Conservation (phyloP, 2,888 invertebrate genomes). For the Lithosia quadra region DNA sequence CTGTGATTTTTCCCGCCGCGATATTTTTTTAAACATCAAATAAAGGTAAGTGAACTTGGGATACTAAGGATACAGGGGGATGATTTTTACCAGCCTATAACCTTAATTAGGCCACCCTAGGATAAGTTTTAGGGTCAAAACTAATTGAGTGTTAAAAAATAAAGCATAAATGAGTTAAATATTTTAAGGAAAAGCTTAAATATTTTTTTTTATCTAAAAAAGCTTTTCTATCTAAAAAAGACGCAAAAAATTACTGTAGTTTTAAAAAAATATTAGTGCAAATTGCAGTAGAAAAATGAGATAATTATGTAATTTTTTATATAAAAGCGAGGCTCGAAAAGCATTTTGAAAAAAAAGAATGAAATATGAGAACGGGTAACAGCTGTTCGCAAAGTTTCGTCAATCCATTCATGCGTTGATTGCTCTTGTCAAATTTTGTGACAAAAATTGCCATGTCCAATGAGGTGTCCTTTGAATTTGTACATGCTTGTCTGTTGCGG, state of each 20-base stretch:
- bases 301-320: neutral
- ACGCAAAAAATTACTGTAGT: neutral
- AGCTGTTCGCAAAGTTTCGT: slow-evolving; percentile 52
- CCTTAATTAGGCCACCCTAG: slow-evolving; percentile 46
- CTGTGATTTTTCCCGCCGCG: slow-evolving; percentile 84
- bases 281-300: neutral
- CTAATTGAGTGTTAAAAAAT: neutral
- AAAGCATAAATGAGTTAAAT: neutral
- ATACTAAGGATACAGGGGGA: slow-evolving; percentile 61
- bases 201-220: neutral
- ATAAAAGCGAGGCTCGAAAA: slow-evolving; percentile 24
- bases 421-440: slow-evolving; percentile 56
- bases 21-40: slow-evolving; percentile 73
- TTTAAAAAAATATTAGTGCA: neutral
- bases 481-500: slow-evolving; percentile 59
- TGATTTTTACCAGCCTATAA: slow-evolving; percentile 43
- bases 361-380: neutral
- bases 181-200: neutral
- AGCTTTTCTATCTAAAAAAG: too few relatives aligned
- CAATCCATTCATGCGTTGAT: slow-evolving; percentile 53
- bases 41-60: slow-evolving; percentile 79
- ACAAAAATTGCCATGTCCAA: slow-evolving; percentile 56
- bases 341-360: neutral
- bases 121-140: slow-evolving; percentile 12
- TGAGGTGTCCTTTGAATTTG: slow-evolving; percentile 58